Percentiles rank a stretch among this genome's conserved stretches.
Evolutionary conservation across 2,113 vertebrate genomes (phyloP).

Genomic region (Tragelaphus imberbis): DNA sequence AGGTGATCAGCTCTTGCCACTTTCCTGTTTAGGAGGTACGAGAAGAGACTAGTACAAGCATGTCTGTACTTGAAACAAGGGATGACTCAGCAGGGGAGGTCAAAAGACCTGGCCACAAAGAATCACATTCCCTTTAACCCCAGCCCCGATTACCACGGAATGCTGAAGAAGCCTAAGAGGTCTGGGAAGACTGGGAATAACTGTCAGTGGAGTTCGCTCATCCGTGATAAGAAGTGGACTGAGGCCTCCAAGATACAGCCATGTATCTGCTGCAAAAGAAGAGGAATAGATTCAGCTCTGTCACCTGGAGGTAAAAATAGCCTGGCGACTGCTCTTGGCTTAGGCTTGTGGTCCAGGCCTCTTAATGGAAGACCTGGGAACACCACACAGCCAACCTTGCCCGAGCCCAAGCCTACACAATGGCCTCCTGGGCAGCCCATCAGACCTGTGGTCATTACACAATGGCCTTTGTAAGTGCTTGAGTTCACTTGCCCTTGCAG

Average conservation of each 20-base stretch:
- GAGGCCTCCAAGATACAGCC: not conserved
- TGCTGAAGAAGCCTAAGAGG: not conserved
- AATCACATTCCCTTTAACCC: not conserved
- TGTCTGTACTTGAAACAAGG: not conserved
- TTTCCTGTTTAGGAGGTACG: not conserved
- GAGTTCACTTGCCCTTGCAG: not conserved
- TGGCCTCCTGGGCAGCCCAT: not conserved
- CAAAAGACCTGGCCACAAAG: not conserved
- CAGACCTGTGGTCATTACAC: slow-evolving; percentile 15
- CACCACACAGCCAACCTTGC: not conserved
- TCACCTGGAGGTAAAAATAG: slow-evolving; percentile 12
- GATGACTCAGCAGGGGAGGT: not conserved
- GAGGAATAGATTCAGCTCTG: not conserved
- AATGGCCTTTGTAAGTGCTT: not conserved
- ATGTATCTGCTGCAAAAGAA: not conserved
- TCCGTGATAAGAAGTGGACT: not conserved
- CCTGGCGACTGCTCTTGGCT: not conserved
- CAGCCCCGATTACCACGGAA: not conserved
- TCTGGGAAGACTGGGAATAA: not conserved
- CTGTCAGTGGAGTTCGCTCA: not conserved
- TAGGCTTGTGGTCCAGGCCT: not conserved
- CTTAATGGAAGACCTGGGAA: not conserved
- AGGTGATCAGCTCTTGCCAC: not conserved
- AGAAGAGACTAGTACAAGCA: not conserved
- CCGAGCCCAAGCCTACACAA: not conserved